Evolutionary conservation across 2,113 vertebrate species (phyloP).

Genomic region (Pimephales promelas): DNA sequence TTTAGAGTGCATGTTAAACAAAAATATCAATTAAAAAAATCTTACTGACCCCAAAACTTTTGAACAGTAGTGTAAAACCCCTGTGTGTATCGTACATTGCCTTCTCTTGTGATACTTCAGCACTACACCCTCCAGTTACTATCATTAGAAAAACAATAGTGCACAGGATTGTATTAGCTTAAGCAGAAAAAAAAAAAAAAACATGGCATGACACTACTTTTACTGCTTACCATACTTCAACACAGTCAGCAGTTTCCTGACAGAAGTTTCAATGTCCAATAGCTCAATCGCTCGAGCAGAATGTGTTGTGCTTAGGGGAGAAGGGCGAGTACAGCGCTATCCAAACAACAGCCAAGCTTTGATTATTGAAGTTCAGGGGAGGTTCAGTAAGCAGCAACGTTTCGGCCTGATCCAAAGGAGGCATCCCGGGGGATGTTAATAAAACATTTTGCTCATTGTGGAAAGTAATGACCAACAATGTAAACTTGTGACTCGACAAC

Average conservation of each 20-base stretch:
- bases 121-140: conserved; percentile 35
- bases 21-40: background rate
- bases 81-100: background rate
- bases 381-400: conserved; percentile 75
- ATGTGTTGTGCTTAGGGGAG: conserved; percentile 61
- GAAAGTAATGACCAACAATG: conserved; percentile 85
- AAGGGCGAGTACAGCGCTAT: conserved; percentile 66
- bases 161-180: conserved; percentile 62
- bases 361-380: conserved; percentile 79
- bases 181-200: conserved; percentile 62
- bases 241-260: conserved; percentile 76
- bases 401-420: conserved; percentile 76
- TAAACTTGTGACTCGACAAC: conserved; percentile 84
- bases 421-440: conserved; percentile 77
- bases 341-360: conserved; percentile 70
- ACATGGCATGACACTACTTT: conserved; percentile 65
- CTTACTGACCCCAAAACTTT: background rate
- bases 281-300: conserved; percentile 74
- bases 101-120: conserved; percentile 1
- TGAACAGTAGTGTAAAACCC: background rate
- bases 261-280: conserved; percentile 66
- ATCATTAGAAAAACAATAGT: conserved; percentile 68
- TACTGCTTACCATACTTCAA: conserved; percentile 70
- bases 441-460: conserved; percentile 86
- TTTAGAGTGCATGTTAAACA: background rate